phyloP scores from a whole-genome alignment of 2,888 invertebrate genomes.

The Diploptera punctata region DNA sequence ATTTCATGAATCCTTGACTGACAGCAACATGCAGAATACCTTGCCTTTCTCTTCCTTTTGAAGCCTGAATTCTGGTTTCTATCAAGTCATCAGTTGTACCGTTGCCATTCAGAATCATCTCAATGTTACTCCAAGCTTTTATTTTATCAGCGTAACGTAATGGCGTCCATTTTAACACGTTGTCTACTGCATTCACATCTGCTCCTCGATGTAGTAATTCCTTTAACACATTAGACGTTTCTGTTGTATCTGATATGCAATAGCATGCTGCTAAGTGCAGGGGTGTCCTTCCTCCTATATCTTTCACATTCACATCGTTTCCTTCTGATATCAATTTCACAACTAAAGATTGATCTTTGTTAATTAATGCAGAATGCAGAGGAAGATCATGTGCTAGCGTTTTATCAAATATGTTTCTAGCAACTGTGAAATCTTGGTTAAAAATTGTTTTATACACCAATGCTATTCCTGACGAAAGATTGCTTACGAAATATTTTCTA shows the following conservation, averaged over 20 bases:
- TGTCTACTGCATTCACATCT: background rate
- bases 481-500: background rate
- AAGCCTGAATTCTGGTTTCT: background rate
- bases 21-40: background rate
- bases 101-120: background rate
- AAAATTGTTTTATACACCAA: constrained; percentile 3
- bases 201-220: background rate
- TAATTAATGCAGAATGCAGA: background rate
- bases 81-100: background rate
- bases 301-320: background rate
- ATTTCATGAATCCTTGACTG: background rate
- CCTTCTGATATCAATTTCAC: background rate
- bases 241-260: background rate
- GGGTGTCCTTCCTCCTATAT: background rate
- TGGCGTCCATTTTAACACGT: background rate
- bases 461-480: background rate
- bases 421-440: background rate
- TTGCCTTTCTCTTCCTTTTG: background rate
- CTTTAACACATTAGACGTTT: background rate
- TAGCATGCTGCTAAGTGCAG: background rate
- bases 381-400: background rate
- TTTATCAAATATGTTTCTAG: background rate
- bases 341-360: background rate
- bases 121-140: background rate
- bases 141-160: constrained; percentile 1